Evolutionary conservation across 2,797 vertebrate species (phyloP), one percentile per base, ranked within the genome.

Genomic region (Holocentrus rufus): DNA sequence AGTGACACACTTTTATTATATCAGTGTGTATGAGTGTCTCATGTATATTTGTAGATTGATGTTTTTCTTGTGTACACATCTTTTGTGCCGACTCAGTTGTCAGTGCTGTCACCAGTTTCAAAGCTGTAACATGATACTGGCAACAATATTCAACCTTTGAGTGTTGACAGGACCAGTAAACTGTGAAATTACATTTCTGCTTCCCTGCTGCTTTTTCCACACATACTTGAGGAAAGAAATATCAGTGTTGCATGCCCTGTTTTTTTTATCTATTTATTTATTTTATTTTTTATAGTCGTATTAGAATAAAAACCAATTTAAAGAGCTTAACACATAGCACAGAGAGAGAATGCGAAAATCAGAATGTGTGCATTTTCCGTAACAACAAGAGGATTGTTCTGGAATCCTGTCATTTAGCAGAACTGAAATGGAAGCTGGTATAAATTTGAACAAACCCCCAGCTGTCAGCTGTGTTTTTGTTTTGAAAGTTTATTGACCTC

Each of bases 81-180:
- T 36, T 36, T 58, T 52, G 50, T 72, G 53, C 52, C 27, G 42
- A 70, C 50, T 50, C 20, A 31, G 53, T 62, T 73, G 72, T 71
- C 60, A 10, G 23, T 36, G 44, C 52, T 52, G 70, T 68, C 60
- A 49, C 65, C 54, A 36, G 36, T 47, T 79, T 63, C 42, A 74
- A 69, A 84, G 76, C 54, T 82, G 63, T 25, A 74, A 65, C 78
- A 68, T n/a, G 59, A 73, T 39, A 39, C 23, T 54, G 13, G 50
- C 67, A 75, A 34, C 47, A 55, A 69, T 76, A 81, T 58, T 76
- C 68, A 74, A 39, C 44, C 54, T 61, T 69, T 23, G 31, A 22
- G 74, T 55, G 74, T 31, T 84, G 72, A 85, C 77, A 60, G 68
- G 66, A 70, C 72, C 74, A 76, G 69, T 67, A 79, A 63, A 61